These are phyloP conservation scores for Halocynthia aurantium DNA, from an alignment of 23 tunicate genomes.

Conservation along the genomic window DNA sequence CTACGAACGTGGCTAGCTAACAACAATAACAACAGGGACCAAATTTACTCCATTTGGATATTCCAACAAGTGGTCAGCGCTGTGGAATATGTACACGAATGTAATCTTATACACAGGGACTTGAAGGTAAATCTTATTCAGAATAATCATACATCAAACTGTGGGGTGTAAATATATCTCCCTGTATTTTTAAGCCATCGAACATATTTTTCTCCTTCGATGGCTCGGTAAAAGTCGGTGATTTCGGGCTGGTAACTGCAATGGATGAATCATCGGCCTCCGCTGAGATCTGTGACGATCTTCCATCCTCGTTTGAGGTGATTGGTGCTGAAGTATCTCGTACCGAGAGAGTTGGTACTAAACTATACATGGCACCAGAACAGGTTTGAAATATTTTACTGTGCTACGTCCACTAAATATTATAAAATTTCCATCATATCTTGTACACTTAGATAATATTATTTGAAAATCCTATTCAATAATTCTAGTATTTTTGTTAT, in stretches of 20 bases:
- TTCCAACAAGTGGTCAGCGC: conserved; percentile 78
- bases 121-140: conserved; percentile 14
- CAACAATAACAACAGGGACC: conserved; percentile 33
- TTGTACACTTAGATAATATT: background rate
- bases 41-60: conserved; percentile 24
- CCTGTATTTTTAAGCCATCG: conserved; percentile 54
- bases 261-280: conserved; percentile 28
- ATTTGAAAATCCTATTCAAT: background rate
- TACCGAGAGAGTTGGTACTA: conserved; percentile 79
- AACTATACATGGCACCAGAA: conserved; percentile 94
- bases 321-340: conserved; percentile 18
- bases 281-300: background rate
- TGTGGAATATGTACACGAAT: conserved; percentile 69
- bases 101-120: conserved; percentile 73
- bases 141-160: too few relatives aligned
- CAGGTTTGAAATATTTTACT: conserved; percentile 30
- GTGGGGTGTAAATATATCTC: background rate
- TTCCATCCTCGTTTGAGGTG: background rate
- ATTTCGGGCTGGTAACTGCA: conserved; percentile 76
- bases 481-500: background rate
- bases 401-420: background rate
- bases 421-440: background rate
- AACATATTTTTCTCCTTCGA: conserved; percentile 86
- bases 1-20: conserved; percentile 59
- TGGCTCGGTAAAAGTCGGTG: conserved; percentile 82